Conservation (phyloP, 1,140 invertebrate genomes). For the Procambarus clarkii region DNA sequence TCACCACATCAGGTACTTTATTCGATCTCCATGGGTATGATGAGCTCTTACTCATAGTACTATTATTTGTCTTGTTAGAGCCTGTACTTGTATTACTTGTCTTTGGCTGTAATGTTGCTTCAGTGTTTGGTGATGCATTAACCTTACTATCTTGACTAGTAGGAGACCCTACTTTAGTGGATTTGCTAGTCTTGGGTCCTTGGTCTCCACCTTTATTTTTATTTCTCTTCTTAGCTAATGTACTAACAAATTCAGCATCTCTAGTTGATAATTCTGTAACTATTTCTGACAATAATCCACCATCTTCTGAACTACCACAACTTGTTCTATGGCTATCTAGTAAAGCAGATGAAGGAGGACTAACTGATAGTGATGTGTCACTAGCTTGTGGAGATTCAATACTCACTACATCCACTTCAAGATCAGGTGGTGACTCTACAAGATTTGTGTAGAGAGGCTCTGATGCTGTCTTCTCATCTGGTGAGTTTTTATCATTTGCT, state of each 20-base stretch:
- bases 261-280: constrained; percentile 68
- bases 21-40: constrained; percentile 42
- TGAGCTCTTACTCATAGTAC: constrained; percentile 45
- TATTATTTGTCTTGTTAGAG: neutral
- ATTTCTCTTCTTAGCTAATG: constrained; percentile 45
- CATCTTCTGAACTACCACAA: constrained; percentile 71
- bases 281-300: constrained; percentile 72
- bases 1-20: neutral
- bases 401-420: constrained; percentile 37
- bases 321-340: constrained; percentile 60
- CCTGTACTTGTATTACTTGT: neutral
- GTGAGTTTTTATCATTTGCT: constrained; percentile 56
- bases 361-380: constrained; percentile 51
- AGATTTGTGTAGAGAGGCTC: constrained; percentile 61
- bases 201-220: constrained; percentile 24
- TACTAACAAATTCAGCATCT: constrained; percentile 62
- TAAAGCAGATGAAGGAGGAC: constrained; percentile 29
- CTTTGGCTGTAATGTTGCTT: neutral
- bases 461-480: constrained; percentile 32
- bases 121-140: neutral
- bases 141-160: constrained; percentile 10
- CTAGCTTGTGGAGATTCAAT: constrained; percentile 29
- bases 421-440: constrained; percentile 62
- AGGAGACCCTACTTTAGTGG: neutral
- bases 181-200: neutral